These are phyloP conservation scores for Phymorhynchus buccinoides DNA, from an alignment of 1,140 invertebrate species.

Conservation along the genomic window DNA sequence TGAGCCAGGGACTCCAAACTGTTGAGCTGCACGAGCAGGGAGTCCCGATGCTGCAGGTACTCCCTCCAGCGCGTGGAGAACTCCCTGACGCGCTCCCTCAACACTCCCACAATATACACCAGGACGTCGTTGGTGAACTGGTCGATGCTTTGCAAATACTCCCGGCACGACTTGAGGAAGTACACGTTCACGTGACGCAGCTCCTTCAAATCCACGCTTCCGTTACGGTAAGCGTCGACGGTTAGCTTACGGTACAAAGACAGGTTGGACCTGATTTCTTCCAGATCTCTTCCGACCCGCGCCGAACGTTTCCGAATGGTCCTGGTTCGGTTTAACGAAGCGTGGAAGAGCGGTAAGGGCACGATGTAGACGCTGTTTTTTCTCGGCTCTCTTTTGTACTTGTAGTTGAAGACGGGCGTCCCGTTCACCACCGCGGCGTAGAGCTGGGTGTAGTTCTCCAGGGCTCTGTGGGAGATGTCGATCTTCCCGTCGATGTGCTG, in stretches of 20 bases:
- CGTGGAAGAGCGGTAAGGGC: conserved; percentile 26
- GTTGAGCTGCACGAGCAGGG: conserved; percentile 32
- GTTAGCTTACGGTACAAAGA: conserved; percentile 30
- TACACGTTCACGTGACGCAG: background rate
- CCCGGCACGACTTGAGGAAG: conserved; percentile 27
- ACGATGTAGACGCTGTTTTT: conserved; percentile 34
- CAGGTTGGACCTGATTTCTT: conserved; percentile 20
- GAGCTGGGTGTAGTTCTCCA: conserved; percentile 48
- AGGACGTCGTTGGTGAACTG: conserved; percentile 36
- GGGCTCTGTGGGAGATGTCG: conserved; percentile 36
- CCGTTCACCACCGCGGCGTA: conserved; percentile 37
- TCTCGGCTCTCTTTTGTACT: conserved; percentile 15
- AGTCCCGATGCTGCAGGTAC: background rate
- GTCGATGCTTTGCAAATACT: conserved; percentile 41
- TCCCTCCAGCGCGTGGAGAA: conserved; percentile 10
- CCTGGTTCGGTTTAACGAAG: conserved; percentile 21
- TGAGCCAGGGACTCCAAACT: conserved; percentile 15
- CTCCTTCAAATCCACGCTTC: background rate
- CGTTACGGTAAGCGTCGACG: conserved; percentile 22
- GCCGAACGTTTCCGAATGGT: background rate
- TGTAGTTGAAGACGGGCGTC: conserved; percentile 45
- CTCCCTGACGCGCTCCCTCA: conserved; percentile 26
- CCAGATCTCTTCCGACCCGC: conserved; percentile 27
- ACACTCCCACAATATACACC: conserved; percentile 15
- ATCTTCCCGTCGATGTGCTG: conserved; percentile 35